Conservation (phyloP, 2,888 invertebrate genomes). For the Julus scanicus region DNA sequence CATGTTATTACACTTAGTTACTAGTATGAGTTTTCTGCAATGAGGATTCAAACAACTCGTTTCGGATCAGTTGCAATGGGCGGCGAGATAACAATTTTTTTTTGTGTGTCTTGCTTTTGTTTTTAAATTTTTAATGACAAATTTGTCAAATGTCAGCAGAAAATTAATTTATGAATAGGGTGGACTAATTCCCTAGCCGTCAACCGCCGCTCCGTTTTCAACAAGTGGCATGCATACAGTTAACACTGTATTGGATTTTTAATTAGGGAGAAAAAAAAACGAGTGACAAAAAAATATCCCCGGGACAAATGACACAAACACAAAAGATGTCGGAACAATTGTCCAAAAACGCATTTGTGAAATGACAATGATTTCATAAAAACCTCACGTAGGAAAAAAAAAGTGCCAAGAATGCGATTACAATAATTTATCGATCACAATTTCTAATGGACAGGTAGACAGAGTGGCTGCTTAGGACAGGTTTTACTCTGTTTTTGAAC, state of each 20-base stretch:
- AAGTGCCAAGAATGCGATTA: slow-evolving; percentile 12
- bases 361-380: slow-evolving; percentile 8
- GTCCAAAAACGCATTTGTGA: slow-evolving; percentile 28
- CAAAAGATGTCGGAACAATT: slow-evolving; percentile 35
- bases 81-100: neutral
- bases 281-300: neutral
- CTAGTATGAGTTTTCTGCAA: too few species aligned
- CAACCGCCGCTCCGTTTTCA: neutral
- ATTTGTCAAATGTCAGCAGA: slow-evolving; percentile 32
- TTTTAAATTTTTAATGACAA: slow-evolving; percentile 31
- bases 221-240: slow-evolving; percentile 23
- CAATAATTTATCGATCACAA: slow-evolving; percentile 28
- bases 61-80: neutral
- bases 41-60: neutral
- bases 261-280: neutral
- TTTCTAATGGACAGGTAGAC: slow-evolving; percentile 29
- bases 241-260: slow-evolving; percentile 1
- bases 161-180: slow-evolving; percentile 38
- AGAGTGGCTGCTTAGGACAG: neutral
- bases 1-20: neutral
- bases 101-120: neutral
- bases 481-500: neutral
- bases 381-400: neutral
- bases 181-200: neutral
- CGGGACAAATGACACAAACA: neutral